phyloP scores from a whole-genome alignment of 1,140 invertebrate species.

The Eriocheir sinensis region DNA sequence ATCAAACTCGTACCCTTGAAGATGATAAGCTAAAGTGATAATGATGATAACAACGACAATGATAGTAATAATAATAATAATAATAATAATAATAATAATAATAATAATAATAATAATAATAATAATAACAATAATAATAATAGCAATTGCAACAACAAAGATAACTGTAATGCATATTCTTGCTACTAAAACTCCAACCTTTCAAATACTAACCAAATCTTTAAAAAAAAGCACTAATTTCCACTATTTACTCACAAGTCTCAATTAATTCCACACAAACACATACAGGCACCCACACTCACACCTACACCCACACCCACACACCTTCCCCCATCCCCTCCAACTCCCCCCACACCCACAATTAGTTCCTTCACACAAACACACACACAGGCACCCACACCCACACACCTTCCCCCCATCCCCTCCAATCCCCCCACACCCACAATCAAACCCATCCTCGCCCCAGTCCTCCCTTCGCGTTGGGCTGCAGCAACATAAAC shows the following conservation, averaged over 20 bases:
- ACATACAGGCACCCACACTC: background rate
- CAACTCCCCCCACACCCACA: too few species aligned
- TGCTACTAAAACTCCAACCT: background rate
- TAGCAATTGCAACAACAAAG: background rate
- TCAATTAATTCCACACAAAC: background rate
- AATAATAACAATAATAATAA: background rate
- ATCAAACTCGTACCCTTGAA: too few species aligned
- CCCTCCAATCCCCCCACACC: too few species aligned
- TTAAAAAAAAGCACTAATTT: background rate
- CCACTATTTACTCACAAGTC: too few species aligned
- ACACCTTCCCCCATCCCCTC: background rate
- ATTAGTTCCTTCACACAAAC: too few species aligned
- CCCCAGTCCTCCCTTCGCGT: background rate
- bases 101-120: background rate
- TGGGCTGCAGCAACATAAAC: conserved; percentile 27
- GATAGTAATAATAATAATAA: background rate
- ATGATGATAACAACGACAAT: background rate
- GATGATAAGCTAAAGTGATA: too few species aligned
- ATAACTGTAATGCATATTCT: background rate
- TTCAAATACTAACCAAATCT: too few species aligned
- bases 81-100: background rate
- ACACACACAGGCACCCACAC: background rate
- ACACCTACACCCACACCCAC: conserved; percentile 39
- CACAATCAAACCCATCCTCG: too few species aligned
- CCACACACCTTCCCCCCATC: too few species aligned